phyloP scores from a whole-genome alignment of 1,140 invertebrate species.

The Latrodectus geometricus region DNA sequence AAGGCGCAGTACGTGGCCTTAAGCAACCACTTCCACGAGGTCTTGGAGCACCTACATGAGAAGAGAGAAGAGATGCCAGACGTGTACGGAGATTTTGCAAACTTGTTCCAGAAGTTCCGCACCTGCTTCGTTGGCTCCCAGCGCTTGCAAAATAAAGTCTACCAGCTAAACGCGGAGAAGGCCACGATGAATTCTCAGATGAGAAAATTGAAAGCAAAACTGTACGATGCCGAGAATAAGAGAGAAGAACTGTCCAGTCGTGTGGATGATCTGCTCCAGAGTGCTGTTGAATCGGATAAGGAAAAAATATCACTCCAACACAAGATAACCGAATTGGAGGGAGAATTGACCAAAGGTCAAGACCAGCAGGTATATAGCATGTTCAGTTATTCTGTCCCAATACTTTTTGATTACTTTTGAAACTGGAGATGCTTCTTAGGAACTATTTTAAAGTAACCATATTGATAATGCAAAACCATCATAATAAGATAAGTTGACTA shows the following conservation, averaged over 20 bases:
- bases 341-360: not conserved
- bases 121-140: not conserved
- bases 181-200: not conserved
- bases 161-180: not conserved
- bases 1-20: conserved; percentile 36
- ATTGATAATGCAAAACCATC: no score
- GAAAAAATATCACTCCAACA: not conserved
- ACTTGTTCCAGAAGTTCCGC: conserved; percentile 28
- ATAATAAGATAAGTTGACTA: no score
- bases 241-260: not conserved
- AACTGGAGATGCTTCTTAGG: no score
- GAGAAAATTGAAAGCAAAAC: not conserved
- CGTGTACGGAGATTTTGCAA: not conserved
- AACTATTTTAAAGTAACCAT: no score
- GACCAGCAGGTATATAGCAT: not conserved
- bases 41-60: not conserved
- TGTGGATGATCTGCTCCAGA: not conserved
- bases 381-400: no score
- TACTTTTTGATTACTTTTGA: no score
- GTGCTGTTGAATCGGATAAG: not conserved
- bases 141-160: not conserved
- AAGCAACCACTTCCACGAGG: conserved; percentile 29
- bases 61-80: not conserved
- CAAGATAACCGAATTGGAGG: not conserved
- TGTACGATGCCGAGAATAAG: not conserved